Base-by-base conservation (phyloP, 1,140 invertebrate species). In the Nasonia vitripennis region DNA sequence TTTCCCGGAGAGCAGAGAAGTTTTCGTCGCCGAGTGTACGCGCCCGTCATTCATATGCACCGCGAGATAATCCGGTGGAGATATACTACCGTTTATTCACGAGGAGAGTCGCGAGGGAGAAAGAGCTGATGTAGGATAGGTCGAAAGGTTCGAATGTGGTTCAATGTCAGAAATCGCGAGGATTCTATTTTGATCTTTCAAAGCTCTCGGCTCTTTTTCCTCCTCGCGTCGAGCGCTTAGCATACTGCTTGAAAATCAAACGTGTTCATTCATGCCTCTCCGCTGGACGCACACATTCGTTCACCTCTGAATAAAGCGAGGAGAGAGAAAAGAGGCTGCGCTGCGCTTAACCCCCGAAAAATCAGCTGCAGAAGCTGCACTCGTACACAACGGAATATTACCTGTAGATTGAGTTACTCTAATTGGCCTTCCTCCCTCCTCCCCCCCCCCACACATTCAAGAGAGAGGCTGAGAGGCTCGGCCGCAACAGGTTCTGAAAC, bases 401-500 rank as follows among this genome's bases (percentile, higher is more conserved):
- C 27, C 14, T 75, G 45, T 62, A 75, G 70, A 82, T 82, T 82
- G 48, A 82, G 67, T 82, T 82, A 82, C 80, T 78, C 55, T 62
- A 62, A 62, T 62, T 62, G 55, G 55, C 20, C 55, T 62, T 62
- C 14, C 55, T 62, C 17, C 55, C 20, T 6, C 55, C 1, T 0
- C 20, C 1, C 27, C 27, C 27, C 1, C 27, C 27, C 27, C 27
- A 0, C 0, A 0, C 27, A 0, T 27, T 27, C 27, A 27, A 27
- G 41, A 37, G 41, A 45, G 6, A 45, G 41, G 41, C 6, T 45
- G 41, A 45, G 41, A 45, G 41, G 41, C 17, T 62, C 55, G 20
- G 20, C 55, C 17, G 55, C 20, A 62, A 62, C 55, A 62, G 55
- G 55, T 62, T 62, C 17, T 62, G 55, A 17, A 45, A 45, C 41